A percentile compares a stretch with the other conserved stretches of the same genome.
Conservation (phyloP, 1,140 invertebrate genomes). For the Arctopsyche grandis region DNA sequence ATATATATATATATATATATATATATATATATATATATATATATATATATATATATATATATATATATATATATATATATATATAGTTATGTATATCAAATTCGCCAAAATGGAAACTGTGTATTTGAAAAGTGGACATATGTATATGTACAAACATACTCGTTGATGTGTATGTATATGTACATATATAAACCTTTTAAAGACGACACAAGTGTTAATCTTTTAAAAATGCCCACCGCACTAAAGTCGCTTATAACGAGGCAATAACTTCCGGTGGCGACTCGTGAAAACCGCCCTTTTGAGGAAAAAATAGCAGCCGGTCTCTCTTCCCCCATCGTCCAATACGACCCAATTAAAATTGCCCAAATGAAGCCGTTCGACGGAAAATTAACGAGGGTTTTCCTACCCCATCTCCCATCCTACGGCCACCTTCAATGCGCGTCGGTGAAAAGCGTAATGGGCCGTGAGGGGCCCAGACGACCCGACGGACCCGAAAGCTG, state of each 20-base stretch:
- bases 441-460: conserved; percentile 28
- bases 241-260: neutral
- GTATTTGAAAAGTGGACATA: no score
- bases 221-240: neutral
- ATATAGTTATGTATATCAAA: no score
- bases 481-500: neutral
- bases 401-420: neutral
- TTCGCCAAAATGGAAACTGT: no score
- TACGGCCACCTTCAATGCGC: neutral
- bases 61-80: no score
- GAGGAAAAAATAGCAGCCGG: neutral
- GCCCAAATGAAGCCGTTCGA: conserved; percentile 26
- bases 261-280: neutral
- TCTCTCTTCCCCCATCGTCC: neutral
- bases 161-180: no score
- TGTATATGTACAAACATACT: no score
- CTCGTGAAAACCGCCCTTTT: conserved; percentile 14
- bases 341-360: conserved; percentile 29
- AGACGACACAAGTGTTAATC: no score
- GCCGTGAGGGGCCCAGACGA: neutral
- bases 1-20: no score
- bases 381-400: conserved; percentile 27
- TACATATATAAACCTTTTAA: no score
- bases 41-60: no score
- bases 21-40: no score